Conservation (phyloP, 2,797 vertebrate genomes). For the Salmo trutta region DNA sequence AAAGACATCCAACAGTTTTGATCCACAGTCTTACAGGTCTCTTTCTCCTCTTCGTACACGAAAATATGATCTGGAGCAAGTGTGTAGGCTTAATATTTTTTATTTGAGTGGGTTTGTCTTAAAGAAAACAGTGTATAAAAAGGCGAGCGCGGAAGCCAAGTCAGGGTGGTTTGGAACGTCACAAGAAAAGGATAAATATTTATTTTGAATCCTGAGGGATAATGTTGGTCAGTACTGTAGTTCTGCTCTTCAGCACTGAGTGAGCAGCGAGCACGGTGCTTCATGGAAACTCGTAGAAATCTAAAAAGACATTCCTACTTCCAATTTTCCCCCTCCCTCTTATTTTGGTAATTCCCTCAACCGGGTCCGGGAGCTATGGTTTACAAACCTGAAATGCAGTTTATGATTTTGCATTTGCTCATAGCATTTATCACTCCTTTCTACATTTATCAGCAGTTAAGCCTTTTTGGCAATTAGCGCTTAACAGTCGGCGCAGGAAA, state of each 20-base stretch:
- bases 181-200: constrained; percentile 79
- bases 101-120: constrained; percentile 53
- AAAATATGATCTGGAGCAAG: constrained; percentile 53
- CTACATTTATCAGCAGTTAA: constrained; percentile 71
- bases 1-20: constrained; percentile 20
- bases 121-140: constrained; percentile 71
- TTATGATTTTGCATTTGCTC: constrained; percentile 52
- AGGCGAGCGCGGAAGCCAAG: constrained; percentile 73
- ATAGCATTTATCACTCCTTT: constrained; percentile 73
- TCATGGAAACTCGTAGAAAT: constrained; percentile 88
- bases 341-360: constrained; percentile 57
- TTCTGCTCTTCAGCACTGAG: constrained; percentile 71
- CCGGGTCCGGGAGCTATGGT: constrained; percentile 67
- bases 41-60: constrained; percentile 29
- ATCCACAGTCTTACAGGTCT: constrained; percentile 34
- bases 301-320: constrained; percentile 68
- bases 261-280: constrained; percentile 74
- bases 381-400: constrained; percentile 67
- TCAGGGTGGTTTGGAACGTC: constrained; percentile 80
- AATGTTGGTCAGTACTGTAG: constrained; percentile 69
- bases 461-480: constrained; percentile 71
- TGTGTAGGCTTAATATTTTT: constrained; percentile 43
- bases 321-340: constrained; percentile 21
- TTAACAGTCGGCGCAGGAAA: constrained; percentile 69
- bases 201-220: constrained; percentile 77